These are phyloP conservation scores for Morbakka virulenta DNA, from an alignment of 30 jellyfish, hydroid and myxozoan genomes.

Conservation along the genomic window DNA sequence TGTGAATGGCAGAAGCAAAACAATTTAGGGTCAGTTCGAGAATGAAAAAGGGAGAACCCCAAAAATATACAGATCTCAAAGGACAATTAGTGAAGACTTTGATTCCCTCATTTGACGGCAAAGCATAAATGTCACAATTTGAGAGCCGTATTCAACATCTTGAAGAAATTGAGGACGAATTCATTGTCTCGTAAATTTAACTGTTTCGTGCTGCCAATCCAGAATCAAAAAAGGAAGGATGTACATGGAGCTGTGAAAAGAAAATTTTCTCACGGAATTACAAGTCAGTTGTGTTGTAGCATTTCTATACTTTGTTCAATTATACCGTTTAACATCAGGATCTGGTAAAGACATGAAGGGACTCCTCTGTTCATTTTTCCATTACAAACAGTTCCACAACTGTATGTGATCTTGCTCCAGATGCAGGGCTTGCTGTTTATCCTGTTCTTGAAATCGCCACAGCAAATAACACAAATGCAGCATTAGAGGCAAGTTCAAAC, in stretches of 20 bases:
- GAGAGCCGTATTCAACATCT: constrained; percentile 18
- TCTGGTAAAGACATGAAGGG: constrained; percentile 21
- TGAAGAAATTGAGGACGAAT: constrained; percentile 37
- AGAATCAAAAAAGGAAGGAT: not conserved
- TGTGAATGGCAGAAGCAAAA: constrained; percentile 32
- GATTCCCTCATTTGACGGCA: constrained; percentile 16
- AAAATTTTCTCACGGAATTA: constrained; percentile 17
- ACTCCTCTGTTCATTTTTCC: constrained; percentile 34
- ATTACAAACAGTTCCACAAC: not conserved
- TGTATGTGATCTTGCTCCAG: constrained; percentile 13
- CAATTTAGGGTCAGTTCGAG: constrained; percentile 25
- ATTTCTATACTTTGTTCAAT: constrained; percentile 19
- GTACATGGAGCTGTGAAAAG: constrained; percentile 31
- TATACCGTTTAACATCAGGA: constrained; percentile 20
- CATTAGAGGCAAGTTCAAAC: constrained; percentile 22
- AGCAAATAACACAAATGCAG: constrained; percentile 8
- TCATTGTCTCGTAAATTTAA: constrained; percentile 7
- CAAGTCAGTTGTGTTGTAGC: constrained; percentile 12
- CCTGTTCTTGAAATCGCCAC: too few relatives aligned
- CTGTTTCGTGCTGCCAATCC: constrained; percentile 22
- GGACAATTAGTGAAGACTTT: constrained; percentile 8
- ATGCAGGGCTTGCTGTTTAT: constrained; percentile 4
- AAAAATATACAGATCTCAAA: constrained; percentile 36
- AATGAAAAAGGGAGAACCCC: constrained; percentile 14
- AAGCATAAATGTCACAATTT: constrained; percentile 30